Base-by-base conservation (phyloP, 2,797 vertebrate genomes). In the Halcyon badia region DNA sequence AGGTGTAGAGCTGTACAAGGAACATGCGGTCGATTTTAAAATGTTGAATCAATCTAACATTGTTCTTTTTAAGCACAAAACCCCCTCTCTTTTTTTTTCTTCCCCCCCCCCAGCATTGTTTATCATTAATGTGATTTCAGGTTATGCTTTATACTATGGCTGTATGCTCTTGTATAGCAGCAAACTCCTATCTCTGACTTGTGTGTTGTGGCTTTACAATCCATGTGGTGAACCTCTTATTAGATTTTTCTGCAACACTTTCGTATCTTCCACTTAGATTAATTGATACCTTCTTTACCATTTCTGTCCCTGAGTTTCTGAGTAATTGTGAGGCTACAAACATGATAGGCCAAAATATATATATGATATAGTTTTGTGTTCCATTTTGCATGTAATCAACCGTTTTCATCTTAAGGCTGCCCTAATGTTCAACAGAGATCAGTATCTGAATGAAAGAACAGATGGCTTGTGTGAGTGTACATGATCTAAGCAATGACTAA, bases 11-110 rank as follows among this genome's bases (percentile, higher is more conserved):
- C 39, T 7, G 51, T 8, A 0, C 13, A 6, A 2, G 42, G 16
- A 25, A 2, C 0, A 0, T 4, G 0, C 4, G 1, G 13, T 24
- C 58, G 1, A 10, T 14, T 33, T 28, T 3, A 1, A 13, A 33
- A 14, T 35, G 4, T 26, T 7, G 7, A 1, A 1, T 26, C 9
- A 78, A 24, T 6, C 28, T 46, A 13, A 16, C 5, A 0, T 11
- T 64, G 4, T 14, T 44, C 16, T 51, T 52, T 46, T 48, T 41
- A 14, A 31, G 24, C 33, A 8, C 22, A 52, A 39, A 60, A 3
- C 1, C 7, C 8, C 41, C 31, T 31, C 46, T 1, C 26, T 37
- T 15, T n/a, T 16, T 52, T 44, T 26, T 54, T 28, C 22, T 33
- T 16, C 8, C 35, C 46, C 41, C 44, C 46, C 41, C 41, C 46